phyloP scores from a whole-genome alignment of 2,888 invertebrate species.

The Agrilus cyanescens region DNA sequence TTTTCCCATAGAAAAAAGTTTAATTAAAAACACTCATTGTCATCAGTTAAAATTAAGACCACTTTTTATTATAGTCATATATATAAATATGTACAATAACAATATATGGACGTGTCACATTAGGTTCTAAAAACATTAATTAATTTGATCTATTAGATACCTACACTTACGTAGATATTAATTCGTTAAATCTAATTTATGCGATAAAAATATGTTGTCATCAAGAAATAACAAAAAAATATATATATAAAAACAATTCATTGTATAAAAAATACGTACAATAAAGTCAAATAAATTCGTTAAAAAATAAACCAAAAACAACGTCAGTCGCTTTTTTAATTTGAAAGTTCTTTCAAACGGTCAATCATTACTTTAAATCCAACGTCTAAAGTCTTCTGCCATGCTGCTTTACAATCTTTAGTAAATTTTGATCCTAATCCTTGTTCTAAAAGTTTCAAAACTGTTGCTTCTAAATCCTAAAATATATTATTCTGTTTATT shows the following conservation, averaged over 20 bases:
- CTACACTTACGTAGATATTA: too few relatives aligned
- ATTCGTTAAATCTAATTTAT: too few relatives aligned
- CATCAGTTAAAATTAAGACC: too few relatives aligned
- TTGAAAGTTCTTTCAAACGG: slow-evolving; percentile 8
- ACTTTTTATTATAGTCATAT: too few relatives aligned
- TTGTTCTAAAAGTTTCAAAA: slow-evolving; percentile 33
- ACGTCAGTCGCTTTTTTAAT: background rate
- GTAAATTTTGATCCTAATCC: slow-evolving; percentile 35
- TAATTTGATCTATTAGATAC: too few relatives aligned
- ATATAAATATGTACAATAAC: too few relatives aligned
- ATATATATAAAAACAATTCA: background rate
- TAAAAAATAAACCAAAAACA: background rate
- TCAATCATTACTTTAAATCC: slow-evolving; percentile 26
- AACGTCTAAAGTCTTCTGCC: slow-evolving; percentile 35
- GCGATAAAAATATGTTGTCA: background rate
- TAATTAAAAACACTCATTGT: too few relatives aligned
- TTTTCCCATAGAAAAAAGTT: too few relatives aligned
- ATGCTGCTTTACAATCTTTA: slow-evolving; percentile 32
- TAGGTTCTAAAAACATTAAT: too few relatives aligned
- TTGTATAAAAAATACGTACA: slow-evolving; percentile 1
- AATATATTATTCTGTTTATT: slow-evolving; percentile 13
- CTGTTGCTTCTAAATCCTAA: slow-evolving; percentile 33
- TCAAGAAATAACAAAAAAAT: background rate
- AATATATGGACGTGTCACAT: too few relatives aligned
- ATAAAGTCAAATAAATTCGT: background rate